A percentile compares a stretch with the other conserved stretches of the same genome.
Evolutionary conservation across 1,140 invertebrate species (phyloP).

Genomic region (Sipha flava): DNA sequence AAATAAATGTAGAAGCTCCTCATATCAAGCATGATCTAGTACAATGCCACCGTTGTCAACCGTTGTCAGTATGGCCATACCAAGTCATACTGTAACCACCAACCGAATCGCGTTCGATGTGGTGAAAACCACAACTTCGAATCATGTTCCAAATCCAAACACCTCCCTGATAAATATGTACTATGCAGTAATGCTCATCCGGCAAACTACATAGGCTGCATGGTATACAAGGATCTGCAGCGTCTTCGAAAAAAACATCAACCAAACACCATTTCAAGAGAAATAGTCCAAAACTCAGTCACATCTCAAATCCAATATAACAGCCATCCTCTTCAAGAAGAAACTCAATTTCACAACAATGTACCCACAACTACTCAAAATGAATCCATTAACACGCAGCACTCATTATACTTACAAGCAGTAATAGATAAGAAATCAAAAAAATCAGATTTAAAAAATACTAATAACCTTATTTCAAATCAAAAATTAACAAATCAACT

Average conservation of each 20-base stretch:
- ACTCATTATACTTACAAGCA: not conserved
- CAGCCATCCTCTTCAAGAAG: not conserved
- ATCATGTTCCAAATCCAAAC: conserved; percentile 42
- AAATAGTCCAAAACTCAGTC: no score
- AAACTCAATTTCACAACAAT: not conserved
- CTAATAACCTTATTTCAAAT: no score
- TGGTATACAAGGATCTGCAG: not conserved
- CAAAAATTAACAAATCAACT: no score
- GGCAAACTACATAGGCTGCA: conserved; percentile 43
- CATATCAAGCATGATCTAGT: conserved; percentile 38
- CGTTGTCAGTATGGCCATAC: conserved; percentile 36
- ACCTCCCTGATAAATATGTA: no score
- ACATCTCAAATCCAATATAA: no score
- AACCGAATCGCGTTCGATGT: conserved; percentile 43
- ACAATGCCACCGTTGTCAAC: conserved; percentile 36
- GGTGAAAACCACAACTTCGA: conserved; percentile 32
- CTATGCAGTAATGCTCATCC: conserved; percentile 42
- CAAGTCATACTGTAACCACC: conserved; percentile 40
- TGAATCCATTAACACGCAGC: not conserved
- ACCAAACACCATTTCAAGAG: no score
- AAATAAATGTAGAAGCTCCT: conserved; percentile 41
- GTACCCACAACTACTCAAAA: not conserved
- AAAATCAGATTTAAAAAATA: no score
- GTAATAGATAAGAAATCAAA: not conserved
- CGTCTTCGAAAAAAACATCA: no score